Evolutionary conservation across 2,888 invertebrate species (phyloP), one percentile per base, ranked within the genome.

Genomic region (Hydroisotoma schaefferi): DNA sequence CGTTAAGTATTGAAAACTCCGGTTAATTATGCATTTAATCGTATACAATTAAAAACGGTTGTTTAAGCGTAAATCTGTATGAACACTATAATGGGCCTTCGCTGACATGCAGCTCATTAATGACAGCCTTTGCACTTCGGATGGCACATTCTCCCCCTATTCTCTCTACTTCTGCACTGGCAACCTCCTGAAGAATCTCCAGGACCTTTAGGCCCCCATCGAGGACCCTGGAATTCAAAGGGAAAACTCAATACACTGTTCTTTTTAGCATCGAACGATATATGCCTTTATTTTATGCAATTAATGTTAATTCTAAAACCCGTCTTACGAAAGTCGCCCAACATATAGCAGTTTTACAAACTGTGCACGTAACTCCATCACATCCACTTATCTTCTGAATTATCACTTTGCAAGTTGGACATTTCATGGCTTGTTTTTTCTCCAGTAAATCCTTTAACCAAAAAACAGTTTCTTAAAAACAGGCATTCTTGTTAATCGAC

Each of bases 341-440:
- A 77, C 93, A 94, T 63, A 93, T 90, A 78, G 93, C 92, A 10
- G 90, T 90, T 78, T 90, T 89, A 78, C 93, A 94, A 80, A 91
- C 89, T 1, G 89, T 87, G 77, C 93, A 94, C 70, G 87, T 83
- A 56, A 93, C 80, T 92, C 92, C 92, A 78, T 93, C 93, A 79
- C 93, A 94, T 68, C 93, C 93, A 86, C 88, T 90, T 79, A 90
- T 91, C 78, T 92, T 92, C 79, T 87, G 88, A 28, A 92, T 81
- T 48, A 92, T 83, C 55, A 87, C 85, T 61, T 84, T 84, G 75
- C 93, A 94, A 59, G 87, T 87, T 2, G 93, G 92, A 77, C 93
- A 93, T 54, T 83, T 82, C 75, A 93, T 83, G 0, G 92, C 93
- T 78, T 92, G 89, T 1, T 91, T 91, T 58, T 85, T 82, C 23